phyloP scores from a whole-genome alignment of 2,888 invertebrate genomes.

The Eubasilissa splendida region DNA sequence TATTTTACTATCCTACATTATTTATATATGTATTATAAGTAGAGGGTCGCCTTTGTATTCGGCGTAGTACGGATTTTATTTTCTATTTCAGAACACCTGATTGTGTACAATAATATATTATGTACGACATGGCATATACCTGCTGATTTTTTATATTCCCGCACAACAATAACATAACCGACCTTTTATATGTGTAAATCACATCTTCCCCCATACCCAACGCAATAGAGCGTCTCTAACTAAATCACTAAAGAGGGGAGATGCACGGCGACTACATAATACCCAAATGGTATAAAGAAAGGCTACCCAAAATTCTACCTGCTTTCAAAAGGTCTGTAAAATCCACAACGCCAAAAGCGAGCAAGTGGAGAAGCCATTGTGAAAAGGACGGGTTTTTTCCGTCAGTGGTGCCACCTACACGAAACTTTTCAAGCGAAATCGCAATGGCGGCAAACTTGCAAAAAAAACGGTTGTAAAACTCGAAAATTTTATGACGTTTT shows the following conservation, averaged over 20 bases:
- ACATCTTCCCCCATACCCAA: constrained; percentile 9
- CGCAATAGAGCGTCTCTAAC: constrained; percentile 2
- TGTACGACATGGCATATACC: not conserved
- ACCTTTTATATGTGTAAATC: constrained; percentile 22
- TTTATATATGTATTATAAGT: too few relatives aligned
- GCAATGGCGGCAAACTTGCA: constrained; percentile 26
- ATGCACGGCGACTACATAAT: not conserved
- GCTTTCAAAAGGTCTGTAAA: constrained; percentile 25
- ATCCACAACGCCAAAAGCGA: constrained; percentile 7
- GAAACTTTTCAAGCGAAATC: constrained; percentile 30
- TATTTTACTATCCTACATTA: too few relatives aligned
- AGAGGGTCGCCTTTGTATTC: too few relatives aligned
- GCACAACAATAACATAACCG: constrained; percentile 27
- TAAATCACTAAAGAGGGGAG: constrained; percentile 1
- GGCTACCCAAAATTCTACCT: constrained; percentile 32
- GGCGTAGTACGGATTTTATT: too few relatives aligned
- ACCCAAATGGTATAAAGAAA: constrained; percentile 10
- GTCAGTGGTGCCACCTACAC: constrained; percentile 40
- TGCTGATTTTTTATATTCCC: constrained; percentile 9
- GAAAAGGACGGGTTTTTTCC: constrained; percentile 36
- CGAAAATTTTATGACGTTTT: constrained; percentile 7
- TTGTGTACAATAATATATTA: not conserved
- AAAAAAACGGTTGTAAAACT: constrained; percentile 28
- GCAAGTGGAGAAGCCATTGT: constrained; percentile 23
- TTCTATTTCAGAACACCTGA: constrained; percentile 22